These are phyloP conservation scores for Cherax destructor DNA, from an alignment of 1,140 invertebrate genomes.

Conservation along the genomic window DNA sequence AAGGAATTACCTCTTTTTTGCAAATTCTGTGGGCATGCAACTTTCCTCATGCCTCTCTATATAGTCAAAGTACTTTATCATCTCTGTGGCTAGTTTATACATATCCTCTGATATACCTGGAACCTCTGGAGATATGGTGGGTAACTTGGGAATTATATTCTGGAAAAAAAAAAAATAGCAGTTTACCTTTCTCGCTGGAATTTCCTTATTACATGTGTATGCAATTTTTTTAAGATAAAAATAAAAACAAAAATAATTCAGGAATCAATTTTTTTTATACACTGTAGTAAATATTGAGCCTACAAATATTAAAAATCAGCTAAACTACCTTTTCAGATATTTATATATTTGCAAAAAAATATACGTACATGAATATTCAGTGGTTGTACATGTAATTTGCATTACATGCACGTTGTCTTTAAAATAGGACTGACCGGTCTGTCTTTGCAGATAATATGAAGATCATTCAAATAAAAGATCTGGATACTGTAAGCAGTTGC, in stretches of 20 bases:
- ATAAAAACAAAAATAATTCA: too few relatives aligned
- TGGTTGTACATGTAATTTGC: too few relatives aligned
- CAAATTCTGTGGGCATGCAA: not conserved
- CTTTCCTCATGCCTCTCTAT: constrained; percentile 30
- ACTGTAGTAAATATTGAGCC: too few relatives aligned
- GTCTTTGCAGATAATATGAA: constrained; percentile 72
- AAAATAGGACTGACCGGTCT: constrained; percentile 73
- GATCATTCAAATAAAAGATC: constrained; percentile 84
- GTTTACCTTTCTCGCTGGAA: too few relatives aligned
- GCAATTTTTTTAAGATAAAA: too few relatives aligned
- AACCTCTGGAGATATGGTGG: constrained; percentile 65
- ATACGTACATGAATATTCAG: too few relatives aligned
- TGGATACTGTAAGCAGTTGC: constrained; percentile 77
- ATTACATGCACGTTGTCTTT: too few relatives aligned
- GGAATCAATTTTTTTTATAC: too few relatives aligned
- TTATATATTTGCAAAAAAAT: too few relatives aligned
- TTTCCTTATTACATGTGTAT: too few relatives aligned
- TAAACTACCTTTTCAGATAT: too few relatives aligned
- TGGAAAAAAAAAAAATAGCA: not conserved
- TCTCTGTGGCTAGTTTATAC: constrained; percentile 45
- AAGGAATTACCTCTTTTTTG: constrained; percentile 16
- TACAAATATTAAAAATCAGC: too few relatives aligned
- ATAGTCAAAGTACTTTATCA: constrained; percentile 48
- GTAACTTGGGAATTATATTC: constrained; percentile 43
- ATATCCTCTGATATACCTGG: constrained; percentile 78